phyloP scores from a whole-genome alignment of 2,888 invertebrate species.

The Stenoptilia bipunctidactyla region DNA sequence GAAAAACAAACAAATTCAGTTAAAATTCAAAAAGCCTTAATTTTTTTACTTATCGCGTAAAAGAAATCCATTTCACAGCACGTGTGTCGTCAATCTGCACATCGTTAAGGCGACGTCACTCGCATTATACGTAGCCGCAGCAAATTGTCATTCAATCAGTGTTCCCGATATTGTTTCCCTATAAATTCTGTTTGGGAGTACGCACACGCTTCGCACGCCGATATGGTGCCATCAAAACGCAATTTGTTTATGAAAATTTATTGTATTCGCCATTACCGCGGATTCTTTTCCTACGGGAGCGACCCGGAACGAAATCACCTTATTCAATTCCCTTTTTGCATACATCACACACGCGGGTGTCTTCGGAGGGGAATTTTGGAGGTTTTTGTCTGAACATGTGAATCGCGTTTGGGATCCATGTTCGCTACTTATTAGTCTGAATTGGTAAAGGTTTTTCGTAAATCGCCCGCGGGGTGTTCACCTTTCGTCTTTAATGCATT shows the following conservation, averaged over 20 bases:
- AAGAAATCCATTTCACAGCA: constrained; percentile 19
- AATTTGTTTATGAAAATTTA: constrained; percentile 73
- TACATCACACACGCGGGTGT: constrained; percentile 62
- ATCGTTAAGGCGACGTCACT: constrained; percentile 53
- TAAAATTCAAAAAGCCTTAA: too few species aligned
- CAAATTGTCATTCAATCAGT: constrained; percentile 70
- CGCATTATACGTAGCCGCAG: constrained; percentile 41
- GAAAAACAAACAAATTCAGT: too few species aligned
- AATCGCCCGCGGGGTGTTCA: constrained; percentile 36
- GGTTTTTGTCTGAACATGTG: constrained; percentile 66
- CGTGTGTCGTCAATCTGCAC: constrained; percentile 34
- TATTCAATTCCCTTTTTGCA: constrained; percentile 72
- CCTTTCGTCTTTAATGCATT: constrained; percentile 17
- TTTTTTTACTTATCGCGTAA: not conserved
- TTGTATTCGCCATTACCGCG: constrained; percentile 69
- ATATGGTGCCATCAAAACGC: constrained; percentile 65
- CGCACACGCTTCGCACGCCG: constrained; percentile 51
- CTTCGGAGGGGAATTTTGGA: constrained; percentile 45
- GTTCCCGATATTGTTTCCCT: constrained; percentile 64
- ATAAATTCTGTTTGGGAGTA: constrained; percentile 67
- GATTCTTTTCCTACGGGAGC: constrained; percentile 67
- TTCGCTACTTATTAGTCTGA: constrained; percentile 64
- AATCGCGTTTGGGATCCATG: constrained; percentile 64
- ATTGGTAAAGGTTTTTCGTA: constrained; percentile 56
- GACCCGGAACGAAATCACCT: constrained; percentile 68